Conservation (phyloP, 2,797 vertebrate species). For the Acrossocheilus wenchowensis region DNA sequence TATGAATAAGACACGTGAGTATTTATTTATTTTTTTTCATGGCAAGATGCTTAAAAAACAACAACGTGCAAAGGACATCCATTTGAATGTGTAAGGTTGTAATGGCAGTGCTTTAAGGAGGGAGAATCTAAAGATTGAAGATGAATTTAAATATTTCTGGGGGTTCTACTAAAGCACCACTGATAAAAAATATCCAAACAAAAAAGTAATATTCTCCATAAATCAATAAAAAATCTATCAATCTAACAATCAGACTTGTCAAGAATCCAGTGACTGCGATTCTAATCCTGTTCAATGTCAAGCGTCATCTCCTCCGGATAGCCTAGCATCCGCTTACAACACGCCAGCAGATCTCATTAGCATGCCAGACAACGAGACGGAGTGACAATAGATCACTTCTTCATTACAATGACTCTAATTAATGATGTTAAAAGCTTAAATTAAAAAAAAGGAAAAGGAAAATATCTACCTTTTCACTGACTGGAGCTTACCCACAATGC, state of each 20-base stretch:
- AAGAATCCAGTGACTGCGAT: conserved; percentile 44
- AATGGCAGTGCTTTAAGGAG: not conserved
- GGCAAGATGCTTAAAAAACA: not conserved
- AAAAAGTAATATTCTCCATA: not conserved
- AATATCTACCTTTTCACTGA: conserved; percentile 59
- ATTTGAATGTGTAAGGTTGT: not conserved
- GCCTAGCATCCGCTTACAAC: conserved; percentile 55
- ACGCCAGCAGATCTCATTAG: conserved; percentile 64
- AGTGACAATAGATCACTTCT: conserved; percentile 62
- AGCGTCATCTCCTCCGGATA: conserved; percentile 70
- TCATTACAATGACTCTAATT: conserved; percentile 68
- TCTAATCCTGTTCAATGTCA: conserved; percentile 80
- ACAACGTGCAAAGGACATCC: not conserved
- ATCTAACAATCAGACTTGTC: conserved; percentile 25
- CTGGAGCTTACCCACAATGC: conserved; percentile 58
- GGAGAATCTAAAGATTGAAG: not conserved
- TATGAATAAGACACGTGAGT: not conserved
- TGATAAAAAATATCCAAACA: not conserved
- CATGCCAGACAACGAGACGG: conserved; percentile 59
- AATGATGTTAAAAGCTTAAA: conserved; percentile 59
- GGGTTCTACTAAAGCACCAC: not conserved
- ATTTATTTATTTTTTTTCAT: too few species aligned
- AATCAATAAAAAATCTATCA: conserved; percentile 42
- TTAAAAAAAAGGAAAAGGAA: conserved; percentile 52
- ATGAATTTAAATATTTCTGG: not conserved